A percentile compares a stretch with the other conserved stretches of the same genome.
phyloP scores from a whole-genome alignment of 2,888 invertebrate genomes.

The Criorhina ranunculi region DNA sequence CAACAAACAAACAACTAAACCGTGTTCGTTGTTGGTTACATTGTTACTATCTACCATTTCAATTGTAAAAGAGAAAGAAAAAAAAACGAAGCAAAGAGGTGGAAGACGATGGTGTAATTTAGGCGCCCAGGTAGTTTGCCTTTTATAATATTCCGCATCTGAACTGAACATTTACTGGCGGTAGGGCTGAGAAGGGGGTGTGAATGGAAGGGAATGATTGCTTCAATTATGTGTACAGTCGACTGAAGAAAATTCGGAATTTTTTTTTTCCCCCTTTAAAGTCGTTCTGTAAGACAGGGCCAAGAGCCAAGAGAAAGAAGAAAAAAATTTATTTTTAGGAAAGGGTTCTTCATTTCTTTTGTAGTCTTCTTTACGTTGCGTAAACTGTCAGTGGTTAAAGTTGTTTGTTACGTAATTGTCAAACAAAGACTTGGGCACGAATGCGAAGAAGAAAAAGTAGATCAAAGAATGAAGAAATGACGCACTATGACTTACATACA shows the following conservation, averaged over 20 bases:
- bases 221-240: constrained; percentile 36
- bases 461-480: too few species aligned
- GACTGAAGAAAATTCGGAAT: constrained; percentile 19
- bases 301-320: neutral
- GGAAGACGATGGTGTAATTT: constrained; percentile 40
- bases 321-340: too few species aligned
- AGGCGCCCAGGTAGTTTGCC: constrained; percentile 33
- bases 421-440: neutral
- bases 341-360: constrained; percentile 3
- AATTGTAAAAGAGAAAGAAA: constrained; percentile 23
- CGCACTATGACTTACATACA: too few species aligned
- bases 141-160: constrained; percentile 11
- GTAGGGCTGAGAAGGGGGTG: neutral
- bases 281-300: constrained; percentile 2
- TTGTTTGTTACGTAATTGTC: constrained; percentile 18
- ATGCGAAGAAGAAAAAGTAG: too few species aligned
- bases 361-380: constrained; percentile 9
- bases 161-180: neutral
- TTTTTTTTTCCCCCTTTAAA: neutral
- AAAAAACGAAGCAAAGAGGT: too few species aligned
- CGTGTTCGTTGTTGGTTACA: constrained; percentile 14
- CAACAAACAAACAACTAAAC: constrained; percentile 32
- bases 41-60: constrained; percentile 20
- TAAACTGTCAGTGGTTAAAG: constrained; percentile 1
- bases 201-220: neutral